Percentiles rank a stretch among this genome's conserved stretches.
Evolutionary conservation across 2,797 vertebrate species (phyloP).

Genomic region (Garrulus glandarius): DNA sequence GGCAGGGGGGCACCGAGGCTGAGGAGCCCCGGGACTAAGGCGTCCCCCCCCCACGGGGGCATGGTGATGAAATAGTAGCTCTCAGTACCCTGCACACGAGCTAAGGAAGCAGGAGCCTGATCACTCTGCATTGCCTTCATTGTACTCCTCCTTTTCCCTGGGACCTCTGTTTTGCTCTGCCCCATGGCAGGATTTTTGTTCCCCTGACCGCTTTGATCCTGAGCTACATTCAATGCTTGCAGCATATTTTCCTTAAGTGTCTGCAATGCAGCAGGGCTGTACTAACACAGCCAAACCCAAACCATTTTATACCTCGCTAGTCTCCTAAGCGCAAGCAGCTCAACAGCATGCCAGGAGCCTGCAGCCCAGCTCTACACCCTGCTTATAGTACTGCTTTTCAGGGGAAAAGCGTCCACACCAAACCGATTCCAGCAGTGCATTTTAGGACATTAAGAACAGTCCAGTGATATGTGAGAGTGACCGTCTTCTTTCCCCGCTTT

Average conservation of each 20-base stretch:
- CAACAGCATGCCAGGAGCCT: fast-evolving
- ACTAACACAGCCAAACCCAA: neutral
- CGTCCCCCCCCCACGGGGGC: fast-evolving
- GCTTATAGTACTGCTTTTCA: neutral
- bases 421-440: neutral
- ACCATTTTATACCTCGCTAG: neutral
- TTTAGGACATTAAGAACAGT: neutral
- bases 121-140: fast-evolving
- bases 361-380: neutral
- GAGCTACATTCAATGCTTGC: neutral
- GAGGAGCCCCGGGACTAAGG: fast-evolving
- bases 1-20: neutral
- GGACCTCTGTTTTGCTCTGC: neutral
- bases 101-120: neutral
- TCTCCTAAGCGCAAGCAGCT: neutral
- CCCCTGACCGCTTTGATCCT: neutral
- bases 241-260: fast-evolving
- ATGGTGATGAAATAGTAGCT: neutral
- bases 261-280: neutral
- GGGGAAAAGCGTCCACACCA: neutral
- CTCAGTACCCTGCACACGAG: neutral
- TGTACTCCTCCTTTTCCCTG: neutral
- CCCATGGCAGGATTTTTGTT: neutral
- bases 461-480: neutral
- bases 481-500: neutral